Evolutionary conservation across 2,113 vertebrate species (phyloP).

Genomic region (Entosphenus tridentatus): DNA sequence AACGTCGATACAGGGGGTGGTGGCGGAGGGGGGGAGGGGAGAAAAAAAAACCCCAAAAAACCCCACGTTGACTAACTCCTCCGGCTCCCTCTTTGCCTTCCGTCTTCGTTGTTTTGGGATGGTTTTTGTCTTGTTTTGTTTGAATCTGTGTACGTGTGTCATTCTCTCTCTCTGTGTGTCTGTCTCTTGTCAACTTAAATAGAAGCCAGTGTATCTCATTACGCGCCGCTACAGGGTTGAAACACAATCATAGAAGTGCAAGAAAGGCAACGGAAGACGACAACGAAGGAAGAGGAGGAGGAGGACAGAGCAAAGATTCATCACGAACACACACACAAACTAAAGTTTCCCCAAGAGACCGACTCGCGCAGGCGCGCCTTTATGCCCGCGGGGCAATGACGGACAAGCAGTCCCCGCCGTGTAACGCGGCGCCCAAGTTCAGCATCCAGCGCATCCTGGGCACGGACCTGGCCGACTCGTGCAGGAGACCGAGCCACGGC

Average conservation of each 20-base stretch:
- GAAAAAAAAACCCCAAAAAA: no score
- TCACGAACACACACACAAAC: background rate
- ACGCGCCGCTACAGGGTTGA: background rate
- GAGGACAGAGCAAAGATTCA: constrained; percentile 1
- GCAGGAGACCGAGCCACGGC: no score
- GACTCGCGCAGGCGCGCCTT: background rate
- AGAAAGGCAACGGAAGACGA: background rate
- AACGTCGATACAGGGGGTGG: no score
- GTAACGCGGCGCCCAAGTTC: background rate
- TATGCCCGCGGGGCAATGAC: constrained; percentile 4
- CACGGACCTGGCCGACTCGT: background rate
- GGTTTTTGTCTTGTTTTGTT: no score
- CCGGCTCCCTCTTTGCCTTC: no score
- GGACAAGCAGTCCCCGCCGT: background rate
- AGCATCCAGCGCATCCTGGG: constrained; percentile 5
- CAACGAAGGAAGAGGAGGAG: background rate
- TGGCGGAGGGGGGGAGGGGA: no score
- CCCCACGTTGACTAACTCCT: no score
- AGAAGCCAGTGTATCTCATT: background rate
- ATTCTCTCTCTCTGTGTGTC: no score
- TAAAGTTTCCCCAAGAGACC: background rate
- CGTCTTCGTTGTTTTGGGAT: no score
- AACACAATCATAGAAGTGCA: background rate
- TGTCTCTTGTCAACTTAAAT: background rate
- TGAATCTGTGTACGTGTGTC: no score